phyloP scores from a whole-genome alignment of 2,888 invertebrate genomes.

The Lottia scabra region DNA sequence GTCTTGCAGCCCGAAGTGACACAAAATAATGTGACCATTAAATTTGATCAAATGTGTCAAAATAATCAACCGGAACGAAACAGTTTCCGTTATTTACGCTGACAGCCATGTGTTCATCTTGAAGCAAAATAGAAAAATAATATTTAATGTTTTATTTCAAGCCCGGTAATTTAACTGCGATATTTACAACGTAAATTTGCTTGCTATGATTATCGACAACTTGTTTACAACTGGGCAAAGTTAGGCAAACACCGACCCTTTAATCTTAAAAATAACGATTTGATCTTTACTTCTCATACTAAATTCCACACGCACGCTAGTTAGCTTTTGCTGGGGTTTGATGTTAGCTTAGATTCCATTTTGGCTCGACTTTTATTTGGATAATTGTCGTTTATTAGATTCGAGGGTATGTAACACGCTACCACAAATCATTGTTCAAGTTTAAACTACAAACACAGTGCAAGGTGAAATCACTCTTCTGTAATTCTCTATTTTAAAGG shows the following conservation, averaged over 20 bases:
- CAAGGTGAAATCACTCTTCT: background rate
- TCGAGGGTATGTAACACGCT: constrained; percentile 1
- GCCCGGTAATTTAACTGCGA: constrained; percentile 1
- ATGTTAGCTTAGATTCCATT: background rate
- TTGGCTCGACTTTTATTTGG: background rate
- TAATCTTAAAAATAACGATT: background rate
- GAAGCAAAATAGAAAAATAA: background rate
- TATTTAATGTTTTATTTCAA: background rate
- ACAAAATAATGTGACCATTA: too few relatives aligned
- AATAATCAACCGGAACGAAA: too few relatives aligned
- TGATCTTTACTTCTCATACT: background rate
- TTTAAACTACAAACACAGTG: background rate
- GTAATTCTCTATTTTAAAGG: background rate
- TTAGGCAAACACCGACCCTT: background rate
- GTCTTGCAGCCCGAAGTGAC: too few relatives aligned
- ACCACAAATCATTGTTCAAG: constrained; percentile 1
- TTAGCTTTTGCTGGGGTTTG: background rate
- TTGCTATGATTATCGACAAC: background rate
- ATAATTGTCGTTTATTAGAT: background rate
- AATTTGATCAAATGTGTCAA: too few relatives aligned
- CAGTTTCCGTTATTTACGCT: background rate
- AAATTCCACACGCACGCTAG: constrained; percentile 6
- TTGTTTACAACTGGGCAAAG: background rate
- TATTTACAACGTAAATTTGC: background rate
- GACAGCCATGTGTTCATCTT: background rate